Evolutionary conservation across 2,888 invertebrate genomes (phyloP).

Genomic region (Agrochola lota): DNA sequence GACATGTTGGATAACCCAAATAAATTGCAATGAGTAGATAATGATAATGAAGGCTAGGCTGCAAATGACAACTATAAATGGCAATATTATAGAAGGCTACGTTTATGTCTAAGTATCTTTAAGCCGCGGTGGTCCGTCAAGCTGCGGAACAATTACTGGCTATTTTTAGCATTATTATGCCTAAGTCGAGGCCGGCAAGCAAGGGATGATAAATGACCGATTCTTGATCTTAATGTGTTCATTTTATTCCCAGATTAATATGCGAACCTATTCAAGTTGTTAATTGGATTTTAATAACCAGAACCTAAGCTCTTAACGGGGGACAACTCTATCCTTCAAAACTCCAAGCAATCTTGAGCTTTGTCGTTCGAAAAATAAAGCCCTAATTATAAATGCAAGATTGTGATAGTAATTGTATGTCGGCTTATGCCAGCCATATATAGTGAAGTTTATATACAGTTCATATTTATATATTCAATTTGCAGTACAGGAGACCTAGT

Average conservation of each 20-base stretch:
- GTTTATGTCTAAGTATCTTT: background rate
- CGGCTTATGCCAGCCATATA: constrained; percentile 45
- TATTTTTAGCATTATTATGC: constrained; percentile 25
- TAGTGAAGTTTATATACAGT: constrained; percentile 46
- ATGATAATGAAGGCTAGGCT: background rate
- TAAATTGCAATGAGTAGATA: background rate
- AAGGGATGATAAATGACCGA: constrained; percentile 47
- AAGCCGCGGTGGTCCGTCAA: constrained; percentile 36
- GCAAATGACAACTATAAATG: background rate
- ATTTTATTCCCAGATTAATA: constrained; percentile 48
- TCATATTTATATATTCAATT: constrained; percentile 63
- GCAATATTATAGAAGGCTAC: background rate
- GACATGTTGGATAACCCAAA: background rate
- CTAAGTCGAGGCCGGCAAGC: constrained; percentile 21
- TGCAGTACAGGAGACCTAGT: constrained; percentile 58
- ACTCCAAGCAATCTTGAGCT: constrained; percentile 27
- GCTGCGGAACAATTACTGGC: constrained; percentile 31
- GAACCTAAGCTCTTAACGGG: constrained; percentile 38
- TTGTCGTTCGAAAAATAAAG: constrained; percentile 21
- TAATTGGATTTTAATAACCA: constrained; percentile 55
- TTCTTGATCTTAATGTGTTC: constrained; percentile 38
- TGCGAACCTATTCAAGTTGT: constrained; percentile 44
- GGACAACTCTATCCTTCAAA: constrained; percentile 28
- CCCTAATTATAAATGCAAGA: constrained; percentile 18
- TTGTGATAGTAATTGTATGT: constrained; percentile 41